A percentile compares a stretch with the other conserved stretches of the same genome.
phyloP scores from a whole-genome alignment of 2,888 invertebrate genomes.

The Chrysomela aeneicollis region DNA sequence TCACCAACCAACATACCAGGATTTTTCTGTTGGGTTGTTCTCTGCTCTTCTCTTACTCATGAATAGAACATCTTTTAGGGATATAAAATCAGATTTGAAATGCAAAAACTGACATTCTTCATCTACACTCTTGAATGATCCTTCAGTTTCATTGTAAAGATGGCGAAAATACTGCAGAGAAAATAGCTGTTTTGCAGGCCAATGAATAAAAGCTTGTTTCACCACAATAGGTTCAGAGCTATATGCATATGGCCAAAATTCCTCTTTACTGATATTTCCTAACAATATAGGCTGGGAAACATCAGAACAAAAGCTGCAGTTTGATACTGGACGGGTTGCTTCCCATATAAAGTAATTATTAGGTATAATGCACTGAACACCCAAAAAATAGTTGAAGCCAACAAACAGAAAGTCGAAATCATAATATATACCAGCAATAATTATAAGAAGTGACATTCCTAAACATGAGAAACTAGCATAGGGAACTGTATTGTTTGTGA shows the following conservation, averaged over 20 bases:
- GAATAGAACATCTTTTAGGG: conserved; percentile 77
- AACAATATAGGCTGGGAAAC: conserved; percentile 74
- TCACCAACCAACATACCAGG: conserved; percentile 94
- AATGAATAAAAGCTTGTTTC: conserved; percentile 76
- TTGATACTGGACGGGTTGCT: conserved; percentile 81
- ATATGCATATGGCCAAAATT: conserved; percentile 79
- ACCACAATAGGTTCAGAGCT: conserved; percentile 81
- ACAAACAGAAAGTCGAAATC: conserved; percentile 15
- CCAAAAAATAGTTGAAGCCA: conserved; percentile 57
- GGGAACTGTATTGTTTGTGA: neutral
- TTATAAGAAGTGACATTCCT: conserved; percentile 8
- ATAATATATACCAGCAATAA: conserved; percentile 13
- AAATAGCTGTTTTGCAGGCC: conserved; percentile 77
- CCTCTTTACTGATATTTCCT: conserved; percentile 71
- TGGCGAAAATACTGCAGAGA: conserved; percentile 74
- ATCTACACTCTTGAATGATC: conserved; percentile 76
- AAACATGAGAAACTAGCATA: neutral
- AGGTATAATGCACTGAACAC: conserved; percentile 78
- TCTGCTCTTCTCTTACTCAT: conserved; percentile 74
- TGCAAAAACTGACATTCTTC: conserved; percentile 88
- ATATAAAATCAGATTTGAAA: conserved; percentile 82
- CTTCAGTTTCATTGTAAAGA: conserved; percentile 72
- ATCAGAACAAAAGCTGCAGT: conserved; percentile 80
- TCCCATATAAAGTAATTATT: conserved; percentile 90
- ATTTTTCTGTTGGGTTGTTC: conserved; percentile 69